Conservation (phyloP, 2,113 vertebrate genomes). For the Anhinga rufa region DNA sequence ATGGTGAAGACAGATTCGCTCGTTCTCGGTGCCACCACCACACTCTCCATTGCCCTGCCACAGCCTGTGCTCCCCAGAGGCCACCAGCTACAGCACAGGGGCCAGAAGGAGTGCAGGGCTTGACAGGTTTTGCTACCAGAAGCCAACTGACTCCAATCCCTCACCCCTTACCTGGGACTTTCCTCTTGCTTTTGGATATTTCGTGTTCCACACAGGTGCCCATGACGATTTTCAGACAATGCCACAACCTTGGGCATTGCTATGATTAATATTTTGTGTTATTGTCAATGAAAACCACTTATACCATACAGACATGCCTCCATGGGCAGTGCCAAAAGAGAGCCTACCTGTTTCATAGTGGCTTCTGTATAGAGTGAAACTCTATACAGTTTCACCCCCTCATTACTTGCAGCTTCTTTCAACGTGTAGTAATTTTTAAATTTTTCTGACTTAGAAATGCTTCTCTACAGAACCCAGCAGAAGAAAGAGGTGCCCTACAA, state of each 20-base stretch:
- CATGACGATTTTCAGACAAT: neutral
- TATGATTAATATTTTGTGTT: neutral
- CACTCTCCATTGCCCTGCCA: neutral
- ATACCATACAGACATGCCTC: neutral
- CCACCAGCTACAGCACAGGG: neutral
- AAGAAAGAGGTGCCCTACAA: neutral
- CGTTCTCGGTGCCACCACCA: accelerated
- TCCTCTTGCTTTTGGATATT: neutral
- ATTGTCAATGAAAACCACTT: neutral
- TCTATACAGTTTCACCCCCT: neutral
- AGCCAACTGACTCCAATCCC: neutral
- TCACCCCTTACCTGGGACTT: neutral
- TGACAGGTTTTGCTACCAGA: neutral
- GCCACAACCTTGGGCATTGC: neutral
- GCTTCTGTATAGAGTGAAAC: no score
- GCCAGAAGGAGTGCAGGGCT: neutral
- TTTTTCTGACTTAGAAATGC: neutral
- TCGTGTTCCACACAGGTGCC: neutral
- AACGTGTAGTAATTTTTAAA: neutral
- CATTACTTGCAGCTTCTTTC: neutral
- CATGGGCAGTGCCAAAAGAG: neutral
- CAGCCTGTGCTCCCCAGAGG: neutral
- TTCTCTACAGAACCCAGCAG: neutral
- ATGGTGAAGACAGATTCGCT: accelerated
- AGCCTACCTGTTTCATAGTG: neutral